Percentiles rank a stretch among this genome's conserved stretches.
These are phyloP conservation scores for Lucilia sericata DNA, from an alignment of 1,140 invertebrate species.

Conservation along the genomic window DNA sequence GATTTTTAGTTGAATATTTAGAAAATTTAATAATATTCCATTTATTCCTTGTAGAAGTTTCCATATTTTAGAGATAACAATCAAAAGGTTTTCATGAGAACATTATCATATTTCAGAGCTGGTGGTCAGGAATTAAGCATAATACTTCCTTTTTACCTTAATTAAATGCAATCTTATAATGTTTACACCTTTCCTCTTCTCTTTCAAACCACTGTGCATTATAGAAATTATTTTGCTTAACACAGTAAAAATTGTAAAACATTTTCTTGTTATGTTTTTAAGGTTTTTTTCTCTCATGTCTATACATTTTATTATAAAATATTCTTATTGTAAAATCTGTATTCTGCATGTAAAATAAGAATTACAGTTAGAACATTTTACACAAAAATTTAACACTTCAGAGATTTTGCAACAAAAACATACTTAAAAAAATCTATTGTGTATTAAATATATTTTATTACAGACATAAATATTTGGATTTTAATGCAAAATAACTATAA, in stretches of 20 bases:
- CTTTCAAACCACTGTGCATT: not conserved
- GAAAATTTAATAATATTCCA: no score
- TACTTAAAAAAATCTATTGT: not conserved
- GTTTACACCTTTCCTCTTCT: no score
- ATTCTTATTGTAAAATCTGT: not conserved
- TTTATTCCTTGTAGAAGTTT: no score
- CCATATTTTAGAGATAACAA: not conserved
- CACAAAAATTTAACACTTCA: constrained; percentile 27
- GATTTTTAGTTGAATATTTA: no score
- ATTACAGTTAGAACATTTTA: constrained; percentile 5
- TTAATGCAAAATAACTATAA: no score
- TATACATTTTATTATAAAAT: not conserved
- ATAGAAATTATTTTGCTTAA: not conserved
- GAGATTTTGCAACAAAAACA: not conserved
- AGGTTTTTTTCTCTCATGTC: not conserved
- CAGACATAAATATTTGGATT: no score
- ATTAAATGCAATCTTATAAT: no score
- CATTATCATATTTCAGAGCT: no score
- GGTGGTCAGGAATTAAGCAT: no score
- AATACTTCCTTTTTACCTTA: no score
- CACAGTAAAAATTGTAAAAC: constrained; percentile 5
- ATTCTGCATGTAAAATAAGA: not conserved
- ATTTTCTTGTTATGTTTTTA: constrained; percentile 7
- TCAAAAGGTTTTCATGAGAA: no score
- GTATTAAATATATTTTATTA: not conserved